These are phyloP conservation scores for Chondrilla cf. caribensis DNA, from an alignment of 37 sponge, comb jelly and placozoan species.

Conservation along the genomic window DNA sequence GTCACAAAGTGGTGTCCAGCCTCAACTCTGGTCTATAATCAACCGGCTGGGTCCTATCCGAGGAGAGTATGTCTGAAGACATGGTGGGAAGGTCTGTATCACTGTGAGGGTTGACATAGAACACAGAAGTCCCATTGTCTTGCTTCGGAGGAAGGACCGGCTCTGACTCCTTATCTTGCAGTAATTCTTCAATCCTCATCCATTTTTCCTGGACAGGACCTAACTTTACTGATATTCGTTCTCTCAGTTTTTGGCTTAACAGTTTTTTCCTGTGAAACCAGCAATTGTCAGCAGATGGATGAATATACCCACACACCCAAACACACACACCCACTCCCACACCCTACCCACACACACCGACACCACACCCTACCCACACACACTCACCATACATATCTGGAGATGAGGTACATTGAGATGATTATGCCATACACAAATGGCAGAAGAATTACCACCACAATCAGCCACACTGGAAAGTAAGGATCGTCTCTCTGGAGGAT, in stretches of 20 bases:
- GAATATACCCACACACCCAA: neutral
- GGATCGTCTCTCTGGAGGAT: conserved; percentile 50
- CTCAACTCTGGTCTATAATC: too few relatives aligned
- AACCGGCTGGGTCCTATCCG: too few relatives aligned
- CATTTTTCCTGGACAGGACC: too few relatives aligned
- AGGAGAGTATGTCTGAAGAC: too few relatives aligned
- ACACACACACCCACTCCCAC: conserved; percentile 22
- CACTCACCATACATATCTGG: conserved; percentile 5
- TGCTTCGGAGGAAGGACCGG: too few relatives aligned
- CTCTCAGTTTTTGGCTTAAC: neutral
- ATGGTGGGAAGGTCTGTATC: too few relatives aligned
- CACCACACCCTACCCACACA: neutral
- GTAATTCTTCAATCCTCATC: too few relatives aligned
- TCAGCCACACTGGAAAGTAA: conserved; percentile 30
- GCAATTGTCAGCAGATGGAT: neutral
- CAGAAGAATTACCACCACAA: neutral
- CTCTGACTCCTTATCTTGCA: too few relatives aligned
- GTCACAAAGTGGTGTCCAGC: too few relatives aligned
- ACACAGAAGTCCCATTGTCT: too few relatives aligned
- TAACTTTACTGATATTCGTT: neutral
- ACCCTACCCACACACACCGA: neutral
- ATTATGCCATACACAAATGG: conserved; percentile 3
- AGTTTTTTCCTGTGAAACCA: neutral
- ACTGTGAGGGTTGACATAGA: too few relatives aligned
- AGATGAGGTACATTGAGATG: neutral